phyloP scores from a whole-genome alignment of 2,888 invertebrate species.

The Drosophila vallismaia region DNA sequence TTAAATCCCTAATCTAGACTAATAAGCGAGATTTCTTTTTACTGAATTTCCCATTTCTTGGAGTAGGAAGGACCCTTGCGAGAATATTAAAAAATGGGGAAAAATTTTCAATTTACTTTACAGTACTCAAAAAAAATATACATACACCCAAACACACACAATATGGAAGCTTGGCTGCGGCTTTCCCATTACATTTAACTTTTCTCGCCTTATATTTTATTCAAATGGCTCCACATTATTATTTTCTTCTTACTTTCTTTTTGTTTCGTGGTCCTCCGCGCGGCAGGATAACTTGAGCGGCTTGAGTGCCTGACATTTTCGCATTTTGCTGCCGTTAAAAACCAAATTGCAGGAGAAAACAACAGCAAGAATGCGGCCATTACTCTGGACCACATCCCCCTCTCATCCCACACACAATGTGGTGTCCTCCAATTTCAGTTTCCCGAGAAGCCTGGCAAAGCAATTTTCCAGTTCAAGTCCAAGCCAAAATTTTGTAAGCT shows the following conservation, averaged over 20 bases:
- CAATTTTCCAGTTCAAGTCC: constrained; percentile 19
- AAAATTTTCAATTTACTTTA: constrained; percentile 52
- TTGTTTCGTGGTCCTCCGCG: constrained; percentile 7
- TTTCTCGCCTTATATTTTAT: constrained; percentile 76
- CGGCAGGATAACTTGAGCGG: constrained; percentile 65
- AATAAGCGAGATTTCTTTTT: constrained; percentile 12
- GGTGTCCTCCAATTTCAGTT: constrained; percentile 7
- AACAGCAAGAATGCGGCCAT: constrained; percentile 38
- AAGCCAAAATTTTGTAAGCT: constrained; percentile 19
- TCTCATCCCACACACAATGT: background rate
- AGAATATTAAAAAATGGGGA: constrained; percentile 32
- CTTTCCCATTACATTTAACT: constrained; percentile 74
- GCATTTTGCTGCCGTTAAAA: constrained; percentile 68
- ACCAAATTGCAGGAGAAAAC: constrained; percentile 47
- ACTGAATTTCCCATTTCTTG: constrained; percentile 4
- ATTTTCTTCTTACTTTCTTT: constrained; percentile 39
- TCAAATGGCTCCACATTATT: constrained; percentile 61
- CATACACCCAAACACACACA: constrained; percentile 11
- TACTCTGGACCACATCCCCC: constrained; percentile 13
- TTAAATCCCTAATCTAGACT: constrained; percentile 4
- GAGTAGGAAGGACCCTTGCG: constrained; percentile 1
- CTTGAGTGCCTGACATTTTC: constrained; percentile 68
- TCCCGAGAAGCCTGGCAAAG: constrained; percentile 9
- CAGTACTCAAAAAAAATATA: constrained; percentile 27
- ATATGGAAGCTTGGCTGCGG: constrained; percentile 37